Evolutionary conservation across 2,113 vertebrate species (phyloP), one percentile per base, ranked within the genome.

Genomic region (Sylvietta virens): DNA sequence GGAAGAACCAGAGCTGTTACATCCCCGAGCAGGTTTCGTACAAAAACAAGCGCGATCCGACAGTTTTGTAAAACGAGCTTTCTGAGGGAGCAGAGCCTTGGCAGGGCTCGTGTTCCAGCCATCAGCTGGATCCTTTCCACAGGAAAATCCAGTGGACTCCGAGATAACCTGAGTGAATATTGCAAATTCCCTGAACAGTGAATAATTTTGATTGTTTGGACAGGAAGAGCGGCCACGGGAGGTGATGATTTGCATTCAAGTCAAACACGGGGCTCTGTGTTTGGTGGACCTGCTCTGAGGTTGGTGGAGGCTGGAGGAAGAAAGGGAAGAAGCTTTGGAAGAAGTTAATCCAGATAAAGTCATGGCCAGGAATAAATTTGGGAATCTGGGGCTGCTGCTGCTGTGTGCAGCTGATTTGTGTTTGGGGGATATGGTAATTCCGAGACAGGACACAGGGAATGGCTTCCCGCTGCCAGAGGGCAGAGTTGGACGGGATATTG

Each of bases 281-380:
- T 31, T 4, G 7, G 1, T 21, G 19, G 51, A 5, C 5, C 12
- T 61, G 8, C 53, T 51, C 30, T 28, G 71, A 56, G 56, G 7
- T 5, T 40, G 27, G 16, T 17, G 33, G n/a, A 37, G 35, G 26
- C n/a, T n/a, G 50, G 27, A 40, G n/a, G 27, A 51, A 30, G 18
- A 42, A 70, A 54, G 11, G 62, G 35, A 19, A 58, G 22, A 33
- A 42, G 30, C 17, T 72, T 80, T 74, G n/a, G 61, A 33, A 66
- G 37, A 26, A 6, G 3, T 53, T 54, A 9, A 22, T 45, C 37
- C 69, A 10, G 19, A 15, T 8, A 20, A 21, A 60, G 4, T 10
- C 3, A 48, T 0, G 0, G 9, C 28, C 40, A 44, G 35, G 40
- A 69, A 16, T 0, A 37, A 13, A 13, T n/a, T 51, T 2, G 6